Evolutionary conservation across 2,888 invertebrate species (phyloP), one percentile per base, ranked within the genome.

Genomic region (Tachina fera): DNA sequence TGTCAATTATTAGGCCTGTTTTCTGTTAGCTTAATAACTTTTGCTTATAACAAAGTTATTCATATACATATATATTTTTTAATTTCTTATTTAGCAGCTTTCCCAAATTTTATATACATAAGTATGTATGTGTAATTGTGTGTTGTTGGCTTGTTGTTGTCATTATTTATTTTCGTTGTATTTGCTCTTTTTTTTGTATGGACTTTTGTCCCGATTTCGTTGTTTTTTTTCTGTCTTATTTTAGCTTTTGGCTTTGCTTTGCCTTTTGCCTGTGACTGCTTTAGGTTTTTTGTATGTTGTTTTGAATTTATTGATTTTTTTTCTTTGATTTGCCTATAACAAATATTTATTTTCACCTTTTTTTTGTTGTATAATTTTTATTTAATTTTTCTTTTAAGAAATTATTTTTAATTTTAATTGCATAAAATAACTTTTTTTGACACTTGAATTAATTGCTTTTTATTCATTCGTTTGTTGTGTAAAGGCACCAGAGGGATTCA

Each of bases 251-350:
- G 78, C 83, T 63, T 68, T 84, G 85, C 58, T 87, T 71, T 81
- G 83, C 80, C 86, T 83, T 80, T 87, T 87, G 77, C 84, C 72
- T 84, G 78, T 88, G 84, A 63, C 83, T 87, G 85, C 31, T 60
- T 82, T 79, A 78, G 63, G 82, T 77, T 82, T 67, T 22, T 79
- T 77, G 41, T 80, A 45, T 72, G 74, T 80, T 75, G 58, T 76
- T 78, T 84, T 83, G 67, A 83, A 86, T 87, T 84, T 88, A 88
- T 88, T 85, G 88, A 88, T 88, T 88, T 88, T 88, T 75, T 85
- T 84, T 80, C 77, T 74, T 65, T 67, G 6, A 31, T 6, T 65
- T 49, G 67, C 63, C 67, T 81, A 22, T 22, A 67, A 53, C 53
- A 70, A 77, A 70, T 19, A 81, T 51, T 68, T 70, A 72, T 63